phyloP scores from a whole-genome alignment of 1,140 invertebrate species.

The Plutomurus gul region DNA sequence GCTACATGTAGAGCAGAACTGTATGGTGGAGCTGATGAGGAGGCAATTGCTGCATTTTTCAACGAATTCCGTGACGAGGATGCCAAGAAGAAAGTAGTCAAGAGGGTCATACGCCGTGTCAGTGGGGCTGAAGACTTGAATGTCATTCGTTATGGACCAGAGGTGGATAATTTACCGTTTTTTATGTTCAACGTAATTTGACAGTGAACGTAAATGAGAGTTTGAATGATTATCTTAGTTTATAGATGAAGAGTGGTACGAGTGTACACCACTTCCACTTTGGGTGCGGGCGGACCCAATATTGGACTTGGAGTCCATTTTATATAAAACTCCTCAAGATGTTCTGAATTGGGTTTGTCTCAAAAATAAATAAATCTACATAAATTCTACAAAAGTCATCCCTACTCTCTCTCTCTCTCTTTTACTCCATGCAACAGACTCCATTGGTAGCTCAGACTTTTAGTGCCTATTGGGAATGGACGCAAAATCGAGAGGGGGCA shows the following conservation, averaged over 20 bases:
- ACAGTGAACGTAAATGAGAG: not conserved
- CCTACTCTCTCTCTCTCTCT: not conserved
- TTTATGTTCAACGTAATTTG: not conserved
- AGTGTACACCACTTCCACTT: constrained; percentile 36
- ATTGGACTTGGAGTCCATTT: not conserved
- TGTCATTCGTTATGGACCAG: constrained; percentile 19
- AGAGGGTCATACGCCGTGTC: not conserved
- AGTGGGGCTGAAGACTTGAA: not conserved
- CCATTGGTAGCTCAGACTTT: constrained; percentile 38
- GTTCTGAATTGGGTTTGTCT: constrained; percentile 17
- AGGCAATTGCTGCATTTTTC: not conserved
- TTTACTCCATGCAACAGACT: no score
- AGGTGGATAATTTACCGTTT: not conserved
- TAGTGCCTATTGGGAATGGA: constrained; percentile 32
- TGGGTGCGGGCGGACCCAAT: constrained; percentile 7
- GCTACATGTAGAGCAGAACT: not conserved
- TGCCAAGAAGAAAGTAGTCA: not conserved
- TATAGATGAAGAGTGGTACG: constrained; percentile 35
- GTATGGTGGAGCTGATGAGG: not conserved
- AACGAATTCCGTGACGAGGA: not conserved
- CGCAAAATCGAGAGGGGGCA: constrained; percentile 6
- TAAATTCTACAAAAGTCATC: not conserved
- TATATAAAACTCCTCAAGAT: constrained; percentile 15
- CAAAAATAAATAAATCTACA: not conserved
- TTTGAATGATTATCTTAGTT: constrained; percentile 16